These are phyloP conservation scores for Sminthurinus aureus DNA, from an alignment of 2,888 invertebrate species.

Conservation along the genomic window DNA sequence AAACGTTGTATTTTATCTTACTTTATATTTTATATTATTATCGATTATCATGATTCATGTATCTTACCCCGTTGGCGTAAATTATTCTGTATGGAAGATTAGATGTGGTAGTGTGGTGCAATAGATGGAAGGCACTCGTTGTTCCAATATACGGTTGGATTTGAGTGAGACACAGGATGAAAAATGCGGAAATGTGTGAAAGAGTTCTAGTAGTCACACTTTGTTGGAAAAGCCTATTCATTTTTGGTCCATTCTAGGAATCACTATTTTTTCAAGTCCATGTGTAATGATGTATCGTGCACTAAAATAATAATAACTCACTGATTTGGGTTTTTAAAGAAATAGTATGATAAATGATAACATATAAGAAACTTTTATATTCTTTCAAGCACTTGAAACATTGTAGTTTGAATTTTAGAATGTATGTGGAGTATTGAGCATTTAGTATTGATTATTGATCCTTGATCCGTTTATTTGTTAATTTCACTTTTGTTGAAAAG, in stretches of 20 bases:
- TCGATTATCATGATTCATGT: not conserved
- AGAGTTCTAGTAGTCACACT: constrained; percentile 46
- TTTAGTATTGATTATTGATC: not conserved
- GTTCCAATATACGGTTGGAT: constrained; percentile 51
- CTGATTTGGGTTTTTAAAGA: not conserved
- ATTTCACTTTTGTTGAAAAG: not conserved
- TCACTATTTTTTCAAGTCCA: not conserved
- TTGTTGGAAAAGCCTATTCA: constrained; percentile 49
- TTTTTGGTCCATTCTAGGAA: constrained; percentile 55
- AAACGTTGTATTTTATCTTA: no score
- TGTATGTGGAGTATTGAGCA: not conserved
- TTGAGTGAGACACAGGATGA: constrained; percentile 48
- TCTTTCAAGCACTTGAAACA: no score
- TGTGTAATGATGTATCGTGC: not conserved
- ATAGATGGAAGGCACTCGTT: constrained; percentile 52
- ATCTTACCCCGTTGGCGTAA: constrained; percentile 59
- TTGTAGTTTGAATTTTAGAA: not conserved
- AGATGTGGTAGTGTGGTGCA: constrained; percentile 38
- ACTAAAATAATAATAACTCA: not conserved
- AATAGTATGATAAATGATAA: no score
- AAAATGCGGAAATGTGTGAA: constrained; percentile 48
- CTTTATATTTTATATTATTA: no score
- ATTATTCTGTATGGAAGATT: constrained; percentile 53
- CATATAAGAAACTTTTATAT: no score
- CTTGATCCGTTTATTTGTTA: not conserved